A percentile compares a stretch with the other conserved stretches of the same genome.
phyloP scores from a whole-genome alignment of 2,113 vertebrate genomes.

The Aphyosemion australe region DNA sequence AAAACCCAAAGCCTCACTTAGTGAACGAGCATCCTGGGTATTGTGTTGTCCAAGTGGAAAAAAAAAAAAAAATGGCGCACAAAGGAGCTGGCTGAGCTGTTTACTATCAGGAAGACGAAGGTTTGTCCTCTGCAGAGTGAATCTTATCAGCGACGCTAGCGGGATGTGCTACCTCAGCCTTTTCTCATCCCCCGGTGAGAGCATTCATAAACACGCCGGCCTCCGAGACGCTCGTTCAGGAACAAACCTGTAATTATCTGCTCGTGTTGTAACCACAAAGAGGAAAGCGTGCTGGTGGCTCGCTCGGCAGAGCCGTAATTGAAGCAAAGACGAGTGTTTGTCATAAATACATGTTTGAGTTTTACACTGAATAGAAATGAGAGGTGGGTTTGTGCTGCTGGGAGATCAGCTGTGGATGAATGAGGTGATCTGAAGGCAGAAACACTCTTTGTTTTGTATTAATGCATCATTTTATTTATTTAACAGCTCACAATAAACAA shows the following conservation, averaged over 20 bases:
- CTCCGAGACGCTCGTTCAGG: constrained; percentile 29
- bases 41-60: constrained; percentile 6
- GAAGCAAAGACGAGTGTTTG: constrained; percentile 8
- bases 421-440: background rate
- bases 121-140: constrained; percentile 45
- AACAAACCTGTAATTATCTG: constrained; percentile 61
- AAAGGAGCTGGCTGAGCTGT: constrained; percentile 17
- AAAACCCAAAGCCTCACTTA: constrained; percentile 14
- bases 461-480: no score
- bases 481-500: no score
- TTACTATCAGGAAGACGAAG: constrained; percentile 23
- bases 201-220: constrained; percentile 2
- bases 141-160: constrained; percentile 48
- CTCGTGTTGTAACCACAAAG: constrained; percentile 19
- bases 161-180: constrained; percentile 51
- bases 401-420: background rate
- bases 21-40: constrained; percentile 9
- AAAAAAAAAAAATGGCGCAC: background rate
- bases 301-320: constrained; percentile 32
- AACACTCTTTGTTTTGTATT: no score
- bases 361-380: background rate
- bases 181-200: constrained; percentile 29
- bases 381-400: background rate
- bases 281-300: constrained; percentile 18
- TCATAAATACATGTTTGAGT: constrained; percentile 12